These are phyloP conservation scores for Pomacea maculata DNA, from an alignment of 1,140 invertebrate genomes.

Conservation along the genomic window DNA sequence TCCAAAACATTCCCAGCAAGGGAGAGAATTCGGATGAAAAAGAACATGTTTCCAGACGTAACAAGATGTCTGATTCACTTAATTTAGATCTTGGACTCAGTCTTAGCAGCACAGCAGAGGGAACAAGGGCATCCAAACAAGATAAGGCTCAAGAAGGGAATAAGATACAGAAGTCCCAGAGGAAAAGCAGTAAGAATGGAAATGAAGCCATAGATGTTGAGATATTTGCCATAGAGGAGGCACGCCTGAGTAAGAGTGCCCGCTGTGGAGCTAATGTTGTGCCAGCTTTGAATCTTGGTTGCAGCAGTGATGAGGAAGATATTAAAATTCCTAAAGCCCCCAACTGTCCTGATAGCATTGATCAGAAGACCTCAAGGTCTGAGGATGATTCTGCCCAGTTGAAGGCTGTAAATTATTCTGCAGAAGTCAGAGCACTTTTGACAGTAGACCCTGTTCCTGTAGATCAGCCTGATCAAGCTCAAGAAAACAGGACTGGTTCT, in stretches of 20 bases:
- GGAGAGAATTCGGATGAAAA: no score
- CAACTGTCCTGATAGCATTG: not conserved
- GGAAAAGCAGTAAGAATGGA: conserved; percentile 20
- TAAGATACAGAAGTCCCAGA: conserved; percentile 29
- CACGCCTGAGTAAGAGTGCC: conserved; percentile 24
- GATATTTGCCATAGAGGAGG: conserved; percentile 47
- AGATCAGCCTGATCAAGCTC: not conserved
- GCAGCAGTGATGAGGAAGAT: conserved; percentile 45
- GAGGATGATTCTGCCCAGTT: not conserved
- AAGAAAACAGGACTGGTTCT: not conserved
- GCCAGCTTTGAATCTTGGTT: conserved; percentile 39
- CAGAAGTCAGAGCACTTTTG: not conserved
- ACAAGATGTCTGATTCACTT: not conserved
- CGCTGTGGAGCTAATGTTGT: conserved; percentile 26
- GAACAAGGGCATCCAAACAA: not conserved
- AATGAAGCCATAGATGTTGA: conserved; percentile 45
- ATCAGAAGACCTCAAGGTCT: not conserved
- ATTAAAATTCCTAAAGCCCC: not conserved
- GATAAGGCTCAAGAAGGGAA: not conserved
- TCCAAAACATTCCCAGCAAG: no score
- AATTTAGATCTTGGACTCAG: not conserved
- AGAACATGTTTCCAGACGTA: no score
- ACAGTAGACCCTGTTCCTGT: not conserved
- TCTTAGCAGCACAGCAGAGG: not conserved
- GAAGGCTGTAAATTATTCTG: not conserved